Percentiles rank a stretch among this genome's conserved stretches.
Evolutionary conservation across 2,113 vertebrate genomes (phyloP).

Genomic region (Clarias magur): DNA sequence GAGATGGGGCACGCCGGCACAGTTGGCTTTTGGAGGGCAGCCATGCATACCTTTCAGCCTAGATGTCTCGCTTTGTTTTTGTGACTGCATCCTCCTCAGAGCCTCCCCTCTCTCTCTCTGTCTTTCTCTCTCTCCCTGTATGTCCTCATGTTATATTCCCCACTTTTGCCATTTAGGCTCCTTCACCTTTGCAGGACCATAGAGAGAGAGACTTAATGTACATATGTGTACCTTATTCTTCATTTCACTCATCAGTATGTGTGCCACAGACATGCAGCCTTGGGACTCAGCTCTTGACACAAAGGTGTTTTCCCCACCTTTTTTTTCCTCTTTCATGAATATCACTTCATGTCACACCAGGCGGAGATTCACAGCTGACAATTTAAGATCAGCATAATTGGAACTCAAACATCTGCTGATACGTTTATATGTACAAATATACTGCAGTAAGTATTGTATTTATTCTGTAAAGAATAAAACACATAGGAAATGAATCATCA

Average conservation of each 20-base stretch:
- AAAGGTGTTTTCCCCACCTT: constrained; percentile 12
- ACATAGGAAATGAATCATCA: background rate
- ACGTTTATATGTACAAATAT: background rate
- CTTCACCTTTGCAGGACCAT: constrained; percentile 27
- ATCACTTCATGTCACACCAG: constrained; percentile 11
- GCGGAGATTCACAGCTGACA: background rate
- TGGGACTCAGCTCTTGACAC: constrained; percentile 21
- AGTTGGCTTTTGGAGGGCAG: constrained; percentile 68
- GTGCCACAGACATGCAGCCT: background rate
- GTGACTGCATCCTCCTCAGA: constrained; percentile 19
- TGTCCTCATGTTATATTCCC: constrained; percentile 3
- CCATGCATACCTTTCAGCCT: constrained; percentile 68
- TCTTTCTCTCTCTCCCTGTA: constrained; percentile 2
- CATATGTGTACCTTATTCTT: constrained; percentile 31
- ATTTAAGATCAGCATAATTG: background rate
- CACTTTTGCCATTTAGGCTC: background rate
- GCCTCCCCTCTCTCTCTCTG: constrained; percentile 12
- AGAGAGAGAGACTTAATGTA: background rate
- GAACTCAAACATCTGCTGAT: background rate
- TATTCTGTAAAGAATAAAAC: background rate
- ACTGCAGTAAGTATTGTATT: background rate
- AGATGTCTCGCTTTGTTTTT: constrained; percentile 67
- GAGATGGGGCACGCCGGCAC: constrained; percentile 57
- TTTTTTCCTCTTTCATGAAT: background rate
- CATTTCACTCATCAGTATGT: constrained; percentile 17